These are phyloP conservation scores for Carterocephalus palaemon DNA, from an alignment of 2,888 invertebrate genomes.

Conservation along the genomic window DNA sequence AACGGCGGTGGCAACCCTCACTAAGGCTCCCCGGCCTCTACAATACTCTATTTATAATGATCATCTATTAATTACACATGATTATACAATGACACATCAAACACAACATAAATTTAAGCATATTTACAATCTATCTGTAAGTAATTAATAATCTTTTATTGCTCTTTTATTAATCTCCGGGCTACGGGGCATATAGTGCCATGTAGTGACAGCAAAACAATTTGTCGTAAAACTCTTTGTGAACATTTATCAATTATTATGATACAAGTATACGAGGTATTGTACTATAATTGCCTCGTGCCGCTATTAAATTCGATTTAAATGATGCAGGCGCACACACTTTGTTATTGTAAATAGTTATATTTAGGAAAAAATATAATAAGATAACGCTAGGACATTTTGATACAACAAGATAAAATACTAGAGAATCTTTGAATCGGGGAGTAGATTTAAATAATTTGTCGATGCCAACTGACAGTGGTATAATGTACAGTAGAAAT, in stretches of 20 bases:
- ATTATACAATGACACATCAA: constrained; percentile 33
- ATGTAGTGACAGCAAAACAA: constrained; percentile 16
- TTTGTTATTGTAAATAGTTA: constrained; percentile 21
- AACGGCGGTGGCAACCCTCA: constrained; percentile 58
- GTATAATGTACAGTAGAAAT: no score
- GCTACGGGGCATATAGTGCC: constrained; percentile 4
- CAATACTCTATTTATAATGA: constrained; percentile 37
- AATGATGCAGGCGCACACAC: constrained; percentile 24
- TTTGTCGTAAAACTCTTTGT: constrained; percentile 7
- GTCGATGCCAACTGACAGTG: no score
- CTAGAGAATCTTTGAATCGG: no score
- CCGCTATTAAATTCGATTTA: constrained; percentile 25
- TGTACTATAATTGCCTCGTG: constrained; percentile 17
- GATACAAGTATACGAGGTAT: constrained; percentile 19
- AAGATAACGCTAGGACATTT: neutral
- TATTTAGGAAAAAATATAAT: neutral
- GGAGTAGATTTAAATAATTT: no score
- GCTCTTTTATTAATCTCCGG: constrained; percentile 26
- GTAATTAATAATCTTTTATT: constrained; percentile 35
- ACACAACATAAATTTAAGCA: constrained; percentile 35
- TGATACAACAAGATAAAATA: no score
- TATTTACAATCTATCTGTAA: constrained; percentile 39
- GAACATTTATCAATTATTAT: constrained; percentile 19
- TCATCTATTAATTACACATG: constrained; percentile 42
- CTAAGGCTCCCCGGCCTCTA: constrained; percentile 39